These are phyloP conservation scores for Melipona quadrifasciata DNA, from an alignment of 1,140 invertebrate genomes.

Conservation along the genomic window DNA sequence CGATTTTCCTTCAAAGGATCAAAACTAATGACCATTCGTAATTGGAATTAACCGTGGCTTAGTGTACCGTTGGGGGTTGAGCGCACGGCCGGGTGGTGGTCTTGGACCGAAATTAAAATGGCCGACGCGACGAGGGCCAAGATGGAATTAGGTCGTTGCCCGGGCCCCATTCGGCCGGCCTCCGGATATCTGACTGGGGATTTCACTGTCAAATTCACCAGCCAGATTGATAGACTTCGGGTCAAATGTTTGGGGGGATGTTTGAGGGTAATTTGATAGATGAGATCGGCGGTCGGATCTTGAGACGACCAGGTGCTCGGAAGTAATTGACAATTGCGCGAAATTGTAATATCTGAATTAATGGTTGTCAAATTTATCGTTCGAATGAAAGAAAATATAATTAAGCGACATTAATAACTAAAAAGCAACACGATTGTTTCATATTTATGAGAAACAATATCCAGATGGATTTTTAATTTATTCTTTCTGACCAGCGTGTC, in stretches of 20 bases:
- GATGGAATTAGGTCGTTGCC: not conserved
- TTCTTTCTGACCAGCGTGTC: no score
- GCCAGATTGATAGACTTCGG: slow-evolving; percentile 29
- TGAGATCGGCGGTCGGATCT: not conserved
- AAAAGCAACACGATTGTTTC: no score
- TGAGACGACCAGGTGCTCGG: no score
- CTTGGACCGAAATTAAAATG: slow-evolving; percentile 14
- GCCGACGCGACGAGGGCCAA: not conserved
- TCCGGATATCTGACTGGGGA: slow-evolving; percentile 22
- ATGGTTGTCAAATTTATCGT: no score
- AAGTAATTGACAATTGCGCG: not conserved
- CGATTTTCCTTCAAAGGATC: slow-evolving; percentile 74
- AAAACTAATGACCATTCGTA: slow-evolving; percentile 79
- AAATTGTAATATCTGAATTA: not conserved
- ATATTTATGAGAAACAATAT: no score
- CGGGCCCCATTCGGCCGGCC: not conserved
- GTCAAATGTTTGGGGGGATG: not conserved
- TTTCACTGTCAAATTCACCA: slow-evolving; percentile 25
- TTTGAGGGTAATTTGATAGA: not conserved
- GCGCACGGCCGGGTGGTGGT: not conserved
- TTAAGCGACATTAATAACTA: no score
- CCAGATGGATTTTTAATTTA: no score
- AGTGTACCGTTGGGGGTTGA: not conserved
- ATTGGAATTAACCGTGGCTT: slow-evolving; percentile 76
- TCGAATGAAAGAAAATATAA: no score